Evolutionary conservation across 64 coral and sea anemone species (phyloP).

Genomic region (Actinia equina): DNA sequence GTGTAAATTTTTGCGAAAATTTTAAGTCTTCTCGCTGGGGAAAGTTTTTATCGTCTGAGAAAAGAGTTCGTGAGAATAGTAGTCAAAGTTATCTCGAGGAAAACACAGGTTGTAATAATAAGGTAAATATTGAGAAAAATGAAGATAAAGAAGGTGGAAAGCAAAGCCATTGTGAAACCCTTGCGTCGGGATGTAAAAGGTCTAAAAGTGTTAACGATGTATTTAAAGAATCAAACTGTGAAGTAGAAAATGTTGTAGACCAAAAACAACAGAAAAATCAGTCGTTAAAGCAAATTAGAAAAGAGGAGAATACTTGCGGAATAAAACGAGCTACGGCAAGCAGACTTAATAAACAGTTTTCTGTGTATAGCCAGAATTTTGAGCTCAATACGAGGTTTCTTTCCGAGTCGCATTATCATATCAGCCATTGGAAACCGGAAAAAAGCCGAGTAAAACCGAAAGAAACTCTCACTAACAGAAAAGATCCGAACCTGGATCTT

Average conservation of each 20-base stretch:
- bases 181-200: neutral
- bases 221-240: neutral
- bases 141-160: neutral
- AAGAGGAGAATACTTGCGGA: neutral
- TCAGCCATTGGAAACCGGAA: neutral
- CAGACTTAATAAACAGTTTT: neutral
- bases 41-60: neutral
- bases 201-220: neutral
- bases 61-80: neutral
- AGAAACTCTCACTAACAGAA: neutral
- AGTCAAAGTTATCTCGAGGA: neutral
- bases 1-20: neutral
- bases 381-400: slow-evolving; percentile 22
- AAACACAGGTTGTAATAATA: neutral
- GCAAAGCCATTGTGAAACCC: neutral
- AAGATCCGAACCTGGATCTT: neutral
- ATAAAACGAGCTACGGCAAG: neutral
- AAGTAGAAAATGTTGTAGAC: neutral
- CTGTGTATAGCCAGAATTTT: slow-evolving; percentile 18
- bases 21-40: slow-evolving; percentile 1
- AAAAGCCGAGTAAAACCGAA: neutral
- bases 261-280: neutral
- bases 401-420: slow-evolving; percentile 10
- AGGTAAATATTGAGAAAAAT: neutral
- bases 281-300: neutral